phyloP scores from a whole-genome alignment of 2,888 invertebrate genomes.

The Lacanobia wlatinum region DNA sequence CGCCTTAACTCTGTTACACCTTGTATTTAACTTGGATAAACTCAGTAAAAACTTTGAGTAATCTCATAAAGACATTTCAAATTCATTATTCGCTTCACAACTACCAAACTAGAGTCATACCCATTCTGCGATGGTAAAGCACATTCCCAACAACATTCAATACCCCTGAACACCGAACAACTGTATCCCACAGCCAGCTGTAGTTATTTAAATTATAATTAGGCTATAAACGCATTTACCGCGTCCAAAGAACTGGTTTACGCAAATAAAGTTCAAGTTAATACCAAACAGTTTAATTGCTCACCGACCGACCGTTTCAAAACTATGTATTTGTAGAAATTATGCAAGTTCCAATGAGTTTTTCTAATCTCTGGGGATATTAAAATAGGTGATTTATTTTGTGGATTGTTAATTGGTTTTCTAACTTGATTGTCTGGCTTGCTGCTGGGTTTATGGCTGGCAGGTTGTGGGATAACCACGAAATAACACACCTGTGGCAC shows the following conservation, averaged over 20 bases:
- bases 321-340: constrained; percentile 58
- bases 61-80: too few species aligned
- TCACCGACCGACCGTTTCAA: constrained; percentile 41
- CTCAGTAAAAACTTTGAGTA: too few species aligned
- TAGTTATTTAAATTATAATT: constrained; percentile 62
- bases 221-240: constrained; percentile 55
- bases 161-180: constrained; percentile 17
- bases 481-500: too few species aligned
- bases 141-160: constrained; percentile 17
- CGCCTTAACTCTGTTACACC: too few species aligned
- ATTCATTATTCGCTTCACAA: background rate
- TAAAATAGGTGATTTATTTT: constrained; percentile 48
- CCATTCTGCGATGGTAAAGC: background rate
- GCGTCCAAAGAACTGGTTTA: constrained; percentile 55
- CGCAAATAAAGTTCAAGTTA: constrained; percentile 66
- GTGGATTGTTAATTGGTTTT: constrained; percentile 41
- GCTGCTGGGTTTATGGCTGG: background rate
- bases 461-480: too few species aligned
- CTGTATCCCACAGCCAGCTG: constrained; percentile 37
- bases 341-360: constrained; percentile 46
- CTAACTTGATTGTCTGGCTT: constrained; percentile 2
- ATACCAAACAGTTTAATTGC: constrained; percentile 54
- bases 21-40: too few species aligned
- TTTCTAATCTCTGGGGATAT: constrained; percentile 49
- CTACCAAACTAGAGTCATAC: background rate